Evolutionary conservation across 2,797 vertebrate genomes (phyloP).

Genomic region (Graptemys geographica): DNA sequence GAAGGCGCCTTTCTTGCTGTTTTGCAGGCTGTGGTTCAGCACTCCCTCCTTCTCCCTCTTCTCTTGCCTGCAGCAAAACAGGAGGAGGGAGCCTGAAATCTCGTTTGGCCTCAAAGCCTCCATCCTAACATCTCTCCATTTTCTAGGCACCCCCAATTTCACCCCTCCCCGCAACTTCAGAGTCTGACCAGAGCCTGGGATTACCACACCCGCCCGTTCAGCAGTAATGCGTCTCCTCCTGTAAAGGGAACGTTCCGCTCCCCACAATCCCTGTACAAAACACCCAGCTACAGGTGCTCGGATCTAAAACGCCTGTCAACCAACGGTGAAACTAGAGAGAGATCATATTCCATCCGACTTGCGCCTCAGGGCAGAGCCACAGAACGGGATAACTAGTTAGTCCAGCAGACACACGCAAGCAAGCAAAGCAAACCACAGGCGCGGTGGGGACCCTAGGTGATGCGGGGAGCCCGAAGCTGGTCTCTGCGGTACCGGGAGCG

Average conservation of each 20-base stretch:
- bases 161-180: neutral
- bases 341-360: neutral
- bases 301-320: neutral
- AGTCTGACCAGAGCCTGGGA: neutral
- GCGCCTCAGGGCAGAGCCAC: neutral
- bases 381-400: neutral
- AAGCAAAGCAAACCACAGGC: neutral
- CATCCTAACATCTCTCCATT: neutral
- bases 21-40: neutral
- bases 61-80: neutral
- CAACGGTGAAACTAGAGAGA: neutral
- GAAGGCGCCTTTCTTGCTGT: neutral
- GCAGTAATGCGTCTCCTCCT: neutral
- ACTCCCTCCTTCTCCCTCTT: neutral
- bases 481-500: neutral
- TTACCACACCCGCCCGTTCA: neutral
- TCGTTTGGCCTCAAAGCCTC: neutral
- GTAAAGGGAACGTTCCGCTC: too few species aligned
- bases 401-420: neutral
- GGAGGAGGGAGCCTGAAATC: neutral
- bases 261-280: neutral
- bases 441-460: neutral
- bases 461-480: neutral
- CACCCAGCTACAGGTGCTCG: neutral
- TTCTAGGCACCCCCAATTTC: neutral